Percentiles rank a stretch among this genome's conserved stretches.
These are phyloP conservation scores for Coracias cyanogaster DNA, from an alignment of 2,797 vertebrate species.

Conservation along the genomic window DNA sequence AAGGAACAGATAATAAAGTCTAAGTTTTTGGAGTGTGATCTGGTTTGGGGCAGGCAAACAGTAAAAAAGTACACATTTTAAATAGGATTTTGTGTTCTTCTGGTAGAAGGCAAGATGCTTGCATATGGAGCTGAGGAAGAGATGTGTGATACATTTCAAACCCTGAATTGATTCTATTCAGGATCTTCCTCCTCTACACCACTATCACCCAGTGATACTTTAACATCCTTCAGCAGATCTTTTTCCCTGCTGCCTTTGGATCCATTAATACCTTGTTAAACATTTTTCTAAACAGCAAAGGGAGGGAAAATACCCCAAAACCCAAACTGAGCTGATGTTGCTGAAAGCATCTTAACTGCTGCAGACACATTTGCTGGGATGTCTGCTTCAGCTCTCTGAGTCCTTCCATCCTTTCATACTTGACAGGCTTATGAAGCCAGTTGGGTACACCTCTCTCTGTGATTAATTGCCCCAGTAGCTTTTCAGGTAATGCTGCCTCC, in stretches of 20 bases:
- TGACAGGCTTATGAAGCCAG: not conserved
- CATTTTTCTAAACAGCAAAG: not conserved
- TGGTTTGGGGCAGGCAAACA: not conserved
- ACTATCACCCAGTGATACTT: not conserved
- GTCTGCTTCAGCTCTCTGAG: not conserved
- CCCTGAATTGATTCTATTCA: not conserved
- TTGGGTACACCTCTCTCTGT: not conserved
- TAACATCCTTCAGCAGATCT: not conserved
- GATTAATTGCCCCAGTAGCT: not conserved
- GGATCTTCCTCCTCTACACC: not conserved
- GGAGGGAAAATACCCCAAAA: not conserved
- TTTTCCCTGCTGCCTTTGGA: not conserved
- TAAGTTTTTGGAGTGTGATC: not conserved
- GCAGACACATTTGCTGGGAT: not conserved
- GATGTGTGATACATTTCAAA: not conserved
- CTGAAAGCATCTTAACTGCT: not conserved
- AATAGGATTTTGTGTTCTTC: not conserved
- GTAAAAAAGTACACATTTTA: not conserved
- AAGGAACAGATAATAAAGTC: not conserved
- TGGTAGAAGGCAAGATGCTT: not conserved
- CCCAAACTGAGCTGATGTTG: not conserved
- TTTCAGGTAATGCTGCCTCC: not conserved
- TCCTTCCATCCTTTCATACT: not conserved
- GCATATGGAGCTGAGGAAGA: not conserved
- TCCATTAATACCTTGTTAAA: not conserved